Conservation (phyloP, 2,888 invertebrate species). For the Meteorus colon region DNA sequence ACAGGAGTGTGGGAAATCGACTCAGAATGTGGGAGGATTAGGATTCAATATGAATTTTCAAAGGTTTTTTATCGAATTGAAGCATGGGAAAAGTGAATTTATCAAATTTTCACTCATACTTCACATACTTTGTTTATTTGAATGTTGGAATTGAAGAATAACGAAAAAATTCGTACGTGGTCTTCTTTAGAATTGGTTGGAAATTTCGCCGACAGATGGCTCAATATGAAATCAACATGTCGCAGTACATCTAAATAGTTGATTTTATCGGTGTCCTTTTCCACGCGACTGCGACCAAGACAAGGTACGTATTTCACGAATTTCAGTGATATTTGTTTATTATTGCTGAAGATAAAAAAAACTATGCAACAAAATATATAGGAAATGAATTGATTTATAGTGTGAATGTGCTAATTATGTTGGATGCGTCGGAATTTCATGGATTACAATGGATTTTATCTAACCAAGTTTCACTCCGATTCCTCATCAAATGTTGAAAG, state of each 20-base stretch:
- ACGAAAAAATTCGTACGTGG: too few species aligned
- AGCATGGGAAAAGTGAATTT: too few species aligned
- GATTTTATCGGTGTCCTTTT: constrained; percentile 77
- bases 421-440: constrained; percentile 36
- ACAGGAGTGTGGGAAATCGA: background rate
- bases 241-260: constrained; percentile 39
- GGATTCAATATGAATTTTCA: too few species aligned
- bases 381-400: constrained; percentile 28
- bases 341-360: constrained; percentile 38
- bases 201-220: constrained; percentile 17
- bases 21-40: too few species aligned
- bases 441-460: constrained; percentile 34
- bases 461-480: constrained; percentile 4
- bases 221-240: background rate
- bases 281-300: constrained; percentile 58
- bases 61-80: too few species aligned
- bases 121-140: too few species aligned
- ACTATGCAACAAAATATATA: constrained; percentile 27
- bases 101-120: too few species aligned
- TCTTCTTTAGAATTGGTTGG: background rate
- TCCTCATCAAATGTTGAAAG: constrained; percentile 6
- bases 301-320: constrained; percentile 58
- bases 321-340: constrained; percentile 48
- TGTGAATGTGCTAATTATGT: constrained; percentile 5
- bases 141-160: too few species aligned